Evolutionary conservation across 2,888 invertebrate species (phyloP), one percentile per base, ranked within the genome.

Genomic region (Papilio gigon): DNA sequence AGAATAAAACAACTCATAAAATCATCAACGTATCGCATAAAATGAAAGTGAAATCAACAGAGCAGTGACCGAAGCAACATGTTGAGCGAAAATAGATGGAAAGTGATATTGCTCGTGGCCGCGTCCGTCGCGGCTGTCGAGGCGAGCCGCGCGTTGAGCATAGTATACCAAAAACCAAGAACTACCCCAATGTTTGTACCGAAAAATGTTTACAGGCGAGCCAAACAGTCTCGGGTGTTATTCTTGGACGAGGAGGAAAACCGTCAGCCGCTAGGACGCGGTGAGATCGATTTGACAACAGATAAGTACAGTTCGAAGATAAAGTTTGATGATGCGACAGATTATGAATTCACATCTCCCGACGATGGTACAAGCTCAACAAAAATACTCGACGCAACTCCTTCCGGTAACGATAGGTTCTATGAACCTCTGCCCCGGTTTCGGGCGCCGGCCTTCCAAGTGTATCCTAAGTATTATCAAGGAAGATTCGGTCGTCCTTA

Each of bases 31-130:
- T 64, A 64, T 64, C 64, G 61, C 60, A 78, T 79, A 85, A 83
- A 84, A 90, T 90, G 91, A 91, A 90, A 91, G 91, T 91, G 90
- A 87, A 86, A 84, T 75, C 79, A 22, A 68, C 78, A 76, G 89
- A 82, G 78, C 89, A 89, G 80, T 90, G 90, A 90, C 89, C 90
- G 88, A 75, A 40, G 60, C 85, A 91, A 88, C 82, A 92, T 92
- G 92, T 87, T 86, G 35, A 84, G 87, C 83, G 88, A 85, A 83
- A 87, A 88, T 82, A 84, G 82, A 82, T 92, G 91, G 92, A 92
- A 92, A 91, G 90, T 92, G 78, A 77, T 91, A 77, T 76, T 92
- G 76, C 80, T 92, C 65, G 83, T 87, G 61, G 84, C 81, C 67
- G 85, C 86, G 78, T 81, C 86, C 72, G 83, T 84, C 35, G 84